Conservation (phyloP, 2,797 vertebrate species). For the Danio jaintianensis region DNA sequence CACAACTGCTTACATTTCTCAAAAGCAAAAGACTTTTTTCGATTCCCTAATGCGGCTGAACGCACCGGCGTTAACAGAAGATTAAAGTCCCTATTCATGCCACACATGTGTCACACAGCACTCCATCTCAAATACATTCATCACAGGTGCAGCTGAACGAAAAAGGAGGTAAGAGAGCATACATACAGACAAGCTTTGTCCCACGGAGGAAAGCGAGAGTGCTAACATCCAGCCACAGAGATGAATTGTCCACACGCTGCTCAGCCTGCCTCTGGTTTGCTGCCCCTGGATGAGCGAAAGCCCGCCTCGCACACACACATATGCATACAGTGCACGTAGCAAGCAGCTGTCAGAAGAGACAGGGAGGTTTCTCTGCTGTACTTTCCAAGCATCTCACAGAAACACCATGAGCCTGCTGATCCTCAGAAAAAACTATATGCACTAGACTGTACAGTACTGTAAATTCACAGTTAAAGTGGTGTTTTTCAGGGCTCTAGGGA, state of each 20-base stretch:
- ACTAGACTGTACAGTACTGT: not conserved
- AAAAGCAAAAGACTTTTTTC: constrained; percentile 13
- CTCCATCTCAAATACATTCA: constrained; percentile 8
- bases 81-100: constrained; percentile 8
- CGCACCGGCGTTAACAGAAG: not conserved
- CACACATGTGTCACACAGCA: constrained; percentile 27
- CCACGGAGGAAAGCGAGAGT: constrained; percentile 74
- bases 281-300: constrained; percentile 50
- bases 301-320: constrained; percentile 36
- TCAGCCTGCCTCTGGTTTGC: constrained; percentile 52
- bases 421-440: not conserved
- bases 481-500: not conserved
- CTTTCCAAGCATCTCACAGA: constrained; percentile 53
- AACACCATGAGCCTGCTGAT: not conserved
- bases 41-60: not conserved
- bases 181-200: constrained; percentile 81
- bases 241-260: constrained; percentile 61
- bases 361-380: constrained; percentile 42
- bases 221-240: constrained; percentile 76
- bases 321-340: constrained; percentile 40
- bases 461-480: not conserved
- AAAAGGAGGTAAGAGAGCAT: constrained; percentile 46
- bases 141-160: not conserved
- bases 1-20: not conserved
- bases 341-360: constrained; percentile 44